Percentiles rank a stretch among this genome's conserved stretches.
These are phyloP conservation scores for Venustaconcha ellipsiformis DNA, from an alignment of 1,140 invertebrate species.

Conservation along the genomic window DNA sequence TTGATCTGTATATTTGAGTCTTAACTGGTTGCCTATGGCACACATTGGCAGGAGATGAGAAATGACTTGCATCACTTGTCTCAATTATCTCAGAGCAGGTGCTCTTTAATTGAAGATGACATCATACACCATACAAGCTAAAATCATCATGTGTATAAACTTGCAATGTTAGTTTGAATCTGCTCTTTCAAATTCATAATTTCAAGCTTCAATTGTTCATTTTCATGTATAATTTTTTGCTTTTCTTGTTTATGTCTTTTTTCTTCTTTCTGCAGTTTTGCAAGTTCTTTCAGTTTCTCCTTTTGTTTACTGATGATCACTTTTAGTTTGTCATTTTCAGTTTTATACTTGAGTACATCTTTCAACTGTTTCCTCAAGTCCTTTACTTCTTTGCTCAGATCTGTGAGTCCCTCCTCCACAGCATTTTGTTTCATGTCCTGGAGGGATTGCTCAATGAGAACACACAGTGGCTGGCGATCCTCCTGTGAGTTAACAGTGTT, in stretches of 20 bases:
- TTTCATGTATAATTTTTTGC: constrained; percentile 27
- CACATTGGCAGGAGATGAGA: too few species aligned
- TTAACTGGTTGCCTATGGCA: too few species aligned
- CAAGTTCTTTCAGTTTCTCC: constrained; percentile 26
- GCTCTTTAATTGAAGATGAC: too few species aligned
- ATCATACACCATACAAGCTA: too few species aligned
- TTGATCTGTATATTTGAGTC: too few species aligned
- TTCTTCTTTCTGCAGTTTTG: constrained; percentile 18
- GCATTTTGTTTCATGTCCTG: constrained; percentile 5
- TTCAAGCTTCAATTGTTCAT: constrained; percentile 17
- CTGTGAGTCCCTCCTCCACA: constrained; percentile 3
- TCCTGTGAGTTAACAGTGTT: constrained; percentile 8
- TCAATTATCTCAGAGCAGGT: too few species aligned
- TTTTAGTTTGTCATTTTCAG: constrained; percentile 28
- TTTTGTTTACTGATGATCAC: constrained; percentile 21
- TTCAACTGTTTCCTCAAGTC: constrained; percentile 26
- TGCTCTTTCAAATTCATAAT: constrained; percentile 18
- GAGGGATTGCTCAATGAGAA: constrained; percentile 24
- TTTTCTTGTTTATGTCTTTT: constrained; percentile 25
- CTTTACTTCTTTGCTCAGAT: constrained; percentile 21
- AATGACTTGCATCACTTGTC: too few species aligned
- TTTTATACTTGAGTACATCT: constrained; percentile 15
- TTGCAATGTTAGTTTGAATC: constrained; percentile 18
- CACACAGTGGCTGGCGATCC: constrained; percentile 18
- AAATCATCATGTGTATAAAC: not conserved